These are phyloP conservation scores for Prionailurus viverrinus DNA, from an alignment of 2,113 vertebrate genomes.

Conservation along the genomic window DNA sequence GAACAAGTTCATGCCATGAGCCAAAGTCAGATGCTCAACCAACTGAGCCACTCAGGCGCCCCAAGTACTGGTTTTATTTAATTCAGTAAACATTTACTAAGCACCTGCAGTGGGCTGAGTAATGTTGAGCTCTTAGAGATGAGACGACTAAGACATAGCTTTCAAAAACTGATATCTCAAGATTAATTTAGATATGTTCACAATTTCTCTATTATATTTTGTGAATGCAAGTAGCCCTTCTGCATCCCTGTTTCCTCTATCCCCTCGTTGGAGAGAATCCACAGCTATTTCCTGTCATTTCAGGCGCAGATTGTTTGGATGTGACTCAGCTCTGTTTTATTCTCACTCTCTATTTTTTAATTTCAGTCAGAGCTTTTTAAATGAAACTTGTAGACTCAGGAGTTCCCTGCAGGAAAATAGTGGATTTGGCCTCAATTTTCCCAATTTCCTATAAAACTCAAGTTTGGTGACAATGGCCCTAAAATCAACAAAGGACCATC, in stretches of 20 bases:
- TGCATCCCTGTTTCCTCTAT: not conserved
- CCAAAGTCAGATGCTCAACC: too few species aligned
- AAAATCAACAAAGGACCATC: slow-evolving; percentile 24
- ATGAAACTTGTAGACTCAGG: not conserved
- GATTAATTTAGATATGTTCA: not conserved
- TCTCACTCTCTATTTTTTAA: not conserved
- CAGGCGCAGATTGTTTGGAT: not conserved
- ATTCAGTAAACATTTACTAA: not conserved
- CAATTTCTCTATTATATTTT: not conserved
- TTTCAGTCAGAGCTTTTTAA: slow-evolving; percentile 32
- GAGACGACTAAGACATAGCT: not conserved
- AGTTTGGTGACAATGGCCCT: not conserved
- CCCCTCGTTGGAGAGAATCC: not conserved
- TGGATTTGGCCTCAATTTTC: not conserved
- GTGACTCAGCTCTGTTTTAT: not conserved
- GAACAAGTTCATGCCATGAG: too few species aligned
- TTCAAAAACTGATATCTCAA: not conserved
- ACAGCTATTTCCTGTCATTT: not conserved
- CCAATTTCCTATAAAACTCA: slow-evolving; percentile 16
- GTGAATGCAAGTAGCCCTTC: not conserved
- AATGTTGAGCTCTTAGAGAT: not conserved
- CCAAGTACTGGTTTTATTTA: not conserved
- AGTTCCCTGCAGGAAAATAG: not conserved
- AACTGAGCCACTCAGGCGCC: too few species aligned
- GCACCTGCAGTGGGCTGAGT: not conserved